Evolutionary conservation across 92 coral and sea anemone genomes (phyloP), one percentile per base, ranked within the genome.

Genomic region (Galaxea fascicularis): DNA sequence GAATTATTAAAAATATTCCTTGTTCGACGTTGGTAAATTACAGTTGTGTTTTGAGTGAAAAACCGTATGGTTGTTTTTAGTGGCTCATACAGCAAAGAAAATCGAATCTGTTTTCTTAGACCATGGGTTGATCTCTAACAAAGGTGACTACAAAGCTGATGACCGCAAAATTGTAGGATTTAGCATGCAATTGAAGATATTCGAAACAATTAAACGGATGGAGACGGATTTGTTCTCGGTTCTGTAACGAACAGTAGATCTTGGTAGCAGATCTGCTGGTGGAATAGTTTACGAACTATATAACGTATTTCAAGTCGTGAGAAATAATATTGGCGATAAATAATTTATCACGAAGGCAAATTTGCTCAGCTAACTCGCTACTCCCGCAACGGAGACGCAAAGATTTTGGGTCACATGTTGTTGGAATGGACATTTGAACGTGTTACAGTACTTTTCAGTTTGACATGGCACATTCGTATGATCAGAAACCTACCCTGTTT

Each of bases 301-400:
- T 59, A 39, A 65, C 62, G 84, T 66, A 88, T 68, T 82, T 60
- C 85, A 60, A 70, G 49, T 69, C 41, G 22, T 76, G 54, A 51
- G 76, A 47, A 56, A 83, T 82, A 56, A 44, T 35, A 44, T 64
- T 80, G 77, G 41, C 58, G 12, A 69, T 88, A 35, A 83, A 88
- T 88, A 75, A 82, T 74, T 88, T 39, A 88, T 83, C 9, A 88
- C 71, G 56, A 25, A 51, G 76, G 17, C 7, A 14, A 13, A 15
- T 22, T 21, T 66, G 39, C 53, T 4, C 30, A 14, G 35, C 46
- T 60, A 39, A n/a, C 41, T 41, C 28, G 6, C 6, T 51, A 4
- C n/a, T 27, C 21, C 15, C 15, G 31, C 27, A 67, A 45, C 30
- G 53, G 20, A 22, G 57, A 46, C 76, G 45, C 5, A 20, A 65